A percentile compares a stretch with the other conserved stretches of the same genome.
Evolutionary conservation across 2,113 vertebrate genomes (phyloP).

Genomic region (Carlito syrichta): DNA sequence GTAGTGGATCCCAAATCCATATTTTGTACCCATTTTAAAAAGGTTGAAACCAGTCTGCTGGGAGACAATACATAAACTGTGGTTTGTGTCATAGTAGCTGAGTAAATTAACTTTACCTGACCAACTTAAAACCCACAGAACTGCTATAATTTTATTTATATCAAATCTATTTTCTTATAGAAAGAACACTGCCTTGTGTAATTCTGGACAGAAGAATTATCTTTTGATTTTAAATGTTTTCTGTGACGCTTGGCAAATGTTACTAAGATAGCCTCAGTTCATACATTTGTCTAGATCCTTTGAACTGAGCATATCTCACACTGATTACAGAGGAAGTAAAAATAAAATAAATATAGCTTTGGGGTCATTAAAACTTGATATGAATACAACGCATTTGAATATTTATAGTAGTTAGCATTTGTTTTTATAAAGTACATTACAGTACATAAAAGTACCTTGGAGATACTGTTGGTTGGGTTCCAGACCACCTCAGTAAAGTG

Average conservation of each 20-base stretch:
- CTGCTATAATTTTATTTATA: neutral
- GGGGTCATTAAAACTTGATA: neutral
- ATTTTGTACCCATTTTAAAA: constrained; percentile 18
- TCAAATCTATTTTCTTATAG: neutral
- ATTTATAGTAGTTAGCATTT: neutral
- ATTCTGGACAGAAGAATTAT: neutral
- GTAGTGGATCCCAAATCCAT: neutral
- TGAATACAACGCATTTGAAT: neutral
- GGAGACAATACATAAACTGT: neutral
- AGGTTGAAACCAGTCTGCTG: neutral
- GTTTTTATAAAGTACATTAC: neutral
- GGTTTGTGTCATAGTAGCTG: neutral
- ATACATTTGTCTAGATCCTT: neutral
- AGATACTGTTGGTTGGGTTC: no score
- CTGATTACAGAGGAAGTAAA: neutral
- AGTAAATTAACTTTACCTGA: neutral
- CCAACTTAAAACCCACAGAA: neutral
- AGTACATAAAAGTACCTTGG: no score
- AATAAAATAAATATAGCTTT: neutral
- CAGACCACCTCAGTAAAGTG: no score
- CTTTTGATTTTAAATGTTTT: neutral
- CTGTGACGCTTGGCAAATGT: neutral
- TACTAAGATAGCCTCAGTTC: neutral
- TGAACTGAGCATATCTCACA: neutral
- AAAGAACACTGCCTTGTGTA: neutral